phyloP scores from a whole-genome alignment of 37 sponge, comb jelly and placozoan genomes.

The Dysidea cf. avara region DNA sequence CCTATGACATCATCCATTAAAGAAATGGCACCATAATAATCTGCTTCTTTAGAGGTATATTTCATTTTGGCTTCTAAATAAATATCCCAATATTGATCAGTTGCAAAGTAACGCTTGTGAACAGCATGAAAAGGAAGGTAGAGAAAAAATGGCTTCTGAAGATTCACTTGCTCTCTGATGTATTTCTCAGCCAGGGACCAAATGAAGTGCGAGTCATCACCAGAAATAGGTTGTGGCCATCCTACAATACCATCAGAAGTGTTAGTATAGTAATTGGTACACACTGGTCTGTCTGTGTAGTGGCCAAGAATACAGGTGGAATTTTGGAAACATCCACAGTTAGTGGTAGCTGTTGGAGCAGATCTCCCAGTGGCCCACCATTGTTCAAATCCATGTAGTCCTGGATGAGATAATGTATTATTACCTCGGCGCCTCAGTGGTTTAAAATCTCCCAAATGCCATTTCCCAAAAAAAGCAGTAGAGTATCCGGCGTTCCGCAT shows the following conservation, averaged over 20 bases:
- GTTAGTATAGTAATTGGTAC: no score
- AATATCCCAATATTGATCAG: slow-evolving; percentile 30
- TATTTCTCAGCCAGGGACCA: no score
- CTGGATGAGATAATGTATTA: slow-evolving; percentile 64
- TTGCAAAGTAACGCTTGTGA: slow-evolving; percentile 59
- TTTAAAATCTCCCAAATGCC: no score
- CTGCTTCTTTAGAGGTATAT: slow-evolving; percentile 68
- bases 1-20: slow-evolving; percentile 66
- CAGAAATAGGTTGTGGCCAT: slow-evolving; percentile 18
- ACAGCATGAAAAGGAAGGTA: no score
- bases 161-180: no score
- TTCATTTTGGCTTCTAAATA: slow-evolving; percentile 5
- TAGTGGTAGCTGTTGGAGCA: slow-evolving; percentile 43
- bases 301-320: slow-evolving; percentile 51
- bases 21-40: no score
- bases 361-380: slow-evolving; percentile 61
- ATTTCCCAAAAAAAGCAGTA: slow-evolving; percentile 62
- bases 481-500: slow-evolving; percentile 37
- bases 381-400: slow-evolving; percentile 58
- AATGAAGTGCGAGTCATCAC: slow-evolving; percentile 63
- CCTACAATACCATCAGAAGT: no score
- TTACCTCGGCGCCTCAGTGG: slow-evolving; percentile 57
- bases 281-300: slow-evolving; percentile 34
- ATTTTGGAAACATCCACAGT: slow-evolving; percentile 58
- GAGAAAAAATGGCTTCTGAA: slow-evolving; percentile 60